phyloP scores from a whole-genome alignment of 2,888 invertebrate species.

The Macrosoma leucophasiata region DNA sequence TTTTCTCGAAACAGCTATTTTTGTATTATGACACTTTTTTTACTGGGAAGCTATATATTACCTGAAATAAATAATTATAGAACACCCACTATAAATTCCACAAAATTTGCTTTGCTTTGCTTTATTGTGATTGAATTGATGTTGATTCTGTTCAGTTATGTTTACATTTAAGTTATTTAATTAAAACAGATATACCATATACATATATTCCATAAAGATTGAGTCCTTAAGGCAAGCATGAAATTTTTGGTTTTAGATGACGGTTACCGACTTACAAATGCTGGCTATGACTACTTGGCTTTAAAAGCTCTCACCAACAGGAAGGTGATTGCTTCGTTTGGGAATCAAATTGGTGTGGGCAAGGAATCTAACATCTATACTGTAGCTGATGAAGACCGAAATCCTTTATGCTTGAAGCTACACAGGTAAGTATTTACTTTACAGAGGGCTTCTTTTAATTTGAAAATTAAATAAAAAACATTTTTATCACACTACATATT shows the following conservation, averaged over 20 bases:
- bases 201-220: too few relatives aligned
- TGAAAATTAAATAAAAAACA: too few relatives aligned
- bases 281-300: slow-evolving; percentile 97
- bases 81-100: too few relatives aligned
- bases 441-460: too few relatives aligned
- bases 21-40: too few relatives aligned
- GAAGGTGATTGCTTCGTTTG: slow-evolving; percentile 88
- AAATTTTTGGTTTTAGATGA: slow-evolving; percentile 81
- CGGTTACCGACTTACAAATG: slow-evolving; percentile 96
- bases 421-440: slow-evolving; percentile 87
- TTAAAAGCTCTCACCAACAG: slow-evolving; percentile 89
- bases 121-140: too few relatives aligned
- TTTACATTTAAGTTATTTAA: slow-evolving; percentile 1
- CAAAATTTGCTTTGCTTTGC: too few relatives aligned
- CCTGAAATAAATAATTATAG: too few relatives aligned
- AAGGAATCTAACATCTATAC: slow-evolving; percentile 98
- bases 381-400: slow-evolving; percentile 86
- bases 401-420: slow-evolving; percentile 91
- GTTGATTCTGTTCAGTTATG: not conserved
- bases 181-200: not conserved
- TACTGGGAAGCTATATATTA: too few relatives aligned
- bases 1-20: too few relatives aligned
- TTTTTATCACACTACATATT: too few relatives aligned
- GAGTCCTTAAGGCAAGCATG: too few relatives aligned
- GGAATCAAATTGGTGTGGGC: slow-evolving; percentile 99